Conservation (phyloP, 2,888 invertebrate species). For the Hedychridium roseum region DNA sequence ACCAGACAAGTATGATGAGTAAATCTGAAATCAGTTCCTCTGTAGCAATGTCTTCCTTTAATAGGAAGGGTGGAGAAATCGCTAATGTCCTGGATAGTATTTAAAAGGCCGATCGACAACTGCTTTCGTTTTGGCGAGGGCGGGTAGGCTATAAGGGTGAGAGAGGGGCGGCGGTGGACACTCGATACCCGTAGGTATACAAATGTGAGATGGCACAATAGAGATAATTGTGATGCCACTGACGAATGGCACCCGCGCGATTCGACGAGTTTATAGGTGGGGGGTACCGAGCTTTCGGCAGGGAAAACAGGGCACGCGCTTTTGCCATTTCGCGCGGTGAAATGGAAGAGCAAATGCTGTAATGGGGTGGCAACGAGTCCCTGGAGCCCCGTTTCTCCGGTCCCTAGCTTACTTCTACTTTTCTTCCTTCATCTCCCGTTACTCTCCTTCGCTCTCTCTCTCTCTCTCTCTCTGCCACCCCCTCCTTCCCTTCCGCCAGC, state of each 20-base stretch:
- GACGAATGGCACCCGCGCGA: conserved; percentile 55
- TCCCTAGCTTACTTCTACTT: conserved; percentile 32
- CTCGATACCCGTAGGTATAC: conserved; percentile 40
- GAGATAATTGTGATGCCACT: conserved; percentile 54
- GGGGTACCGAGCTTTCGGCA: conserved; percentile 23
- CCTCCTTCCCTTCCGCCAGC: conserved; percentile 4
- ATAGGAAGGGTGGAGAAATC: too few species aligned
- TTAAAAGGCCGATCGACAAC: too few species aligned
- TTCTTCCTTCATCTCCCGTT: conserved; percentile 20
- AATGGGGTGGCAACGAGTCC: conserved; percentile 64
- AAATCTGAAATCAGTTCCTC: too few species aligned
- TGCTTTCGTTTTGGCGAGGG: too few species aligned
- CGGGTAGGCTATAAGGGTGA: too few species aligned
- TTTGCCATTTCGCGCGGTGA: conserved; percentile 43
- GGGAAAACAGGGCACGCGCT: conserved; percentile 47
- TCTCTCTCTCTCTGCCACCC: conserved; percentile 4
- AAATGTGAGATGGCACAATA: conserved; percentile 53
- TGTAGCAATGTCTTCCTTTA: too few species aligned
- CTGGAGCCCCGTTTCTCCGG: conserved; percentile 58
- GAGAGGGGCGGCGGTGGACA: conserved; percentile 8
- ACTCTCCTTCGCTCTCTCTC: conserved; percentile 28
- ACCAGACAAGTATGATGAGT: too few species aligned
- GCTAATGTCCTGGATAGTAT: too few species aligned
- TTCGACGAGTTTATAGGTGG: conserved; percentile 21
- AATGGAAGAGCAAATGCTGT: conserved; percentile 58